Evolutionary conservation across 64 coral and sea anemone genomes (phyloP).

Genomic region (Actinia tenebrosa): DNA sequence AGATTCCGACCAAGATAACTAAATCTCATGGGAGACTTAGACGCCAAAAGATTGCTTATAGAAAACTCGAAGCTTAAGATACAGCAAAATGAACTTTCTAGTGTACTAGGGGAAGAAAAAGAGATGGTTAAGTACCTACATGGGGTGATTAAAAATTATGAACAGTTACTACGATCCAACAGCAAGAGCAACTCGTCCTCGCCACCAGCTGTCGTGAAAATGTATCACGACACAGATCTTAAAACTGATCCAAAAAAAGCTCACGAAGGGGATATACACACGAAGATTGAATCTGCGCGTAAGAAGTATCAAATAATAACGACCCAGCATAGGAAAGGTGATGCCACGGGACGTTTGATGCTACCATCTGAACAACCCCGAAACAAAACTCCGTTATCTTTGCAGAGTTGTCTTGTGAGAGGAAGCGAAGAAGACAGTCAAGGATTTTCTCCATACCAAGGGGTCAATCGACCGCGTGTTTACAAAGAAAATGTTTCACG

Average conservation of each 20-base stretch:
- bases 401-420: neutral
- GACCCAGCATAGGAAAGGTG: neutral
- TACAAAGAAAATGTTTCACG: neutral
- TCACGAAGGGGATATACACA: neutral
- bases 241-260: neutral
- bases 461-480: neutral
- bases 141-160: conserved; percentile 88
- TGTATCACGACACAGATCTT: neutral
- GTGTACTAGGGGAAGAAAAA: conserved; percentile 57
- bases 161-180: conserved; percentile 34
- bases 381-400: neutral
- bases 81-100: conserved; percentile 55
- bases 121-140: conserved; percentile 86
- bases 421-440: neutral
- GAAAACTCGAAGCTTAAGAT: conserved; percentile 69
- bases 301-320: neutral
- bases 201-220: neutral
- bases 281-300: neutral
- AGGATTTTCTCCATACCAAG: neutral
- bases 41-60: conserved; percentile 1
- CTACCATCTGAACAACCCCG: neutral
- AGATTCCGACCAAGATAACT: conserved; percentile 9
- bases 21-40: conserved; percentile 17
- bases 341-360: neutral
- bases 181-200: neutral